Base-by-base conservation (phyloP, 2,797 vertebrate genomes). In the Gephyroberyx darwinii region DNA sequence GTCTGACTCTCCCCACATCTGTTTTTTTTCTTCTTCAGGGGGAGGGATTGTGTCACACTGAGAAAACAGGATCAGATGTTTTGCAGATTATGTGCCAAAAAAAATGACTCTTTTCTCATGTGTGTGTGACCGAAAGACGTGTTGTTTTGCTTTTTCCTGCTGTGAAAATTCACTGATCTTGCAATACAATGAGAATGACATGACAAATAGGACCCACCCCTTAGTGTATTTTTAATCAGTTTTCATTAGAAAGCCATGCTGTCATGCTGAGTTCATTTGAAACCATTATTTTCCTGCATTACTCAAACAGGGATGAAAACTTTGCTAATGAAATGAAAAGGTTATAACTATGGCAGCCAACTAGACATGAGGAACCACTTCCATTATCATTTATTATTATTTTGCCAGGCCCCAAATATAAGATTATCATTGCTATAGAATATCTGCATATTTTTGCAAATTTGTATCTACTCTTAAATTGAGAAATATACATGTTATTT, bases 1-100 rank as follows among this genome's bases (percentile, higher is more conserved):
- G 33, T 35, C 50, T 43, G 19, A 37, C 9, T 48, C 39, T 19
- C 17, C 9, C 30, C 45, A 39, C 45, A 12, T 8, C 22, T 13
- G 16, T 45, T 35, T 64, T 31, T 12, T 14, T 26, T 17, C 20
- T 26, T 51, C 55, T 52, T 19, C 33, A 26, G 19, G 17, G 37
- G 22, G 22, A 41, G 22, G 37, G 43, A 20, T 53, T 71, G 8
- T 39, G 59, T 45, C 47, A 59, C 8, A 48, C 37, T 69, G 20
- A 65, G 22, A 52, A 55, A 20, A 78, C 9, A 39, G 12, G 17
- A 17, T 37, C 26, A 47, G 51, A 31, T 60, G 48, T 43, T 35
- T 30, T 66, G 48, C 58, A 73, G 41, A 73, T 60, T 55, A 67
- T 30, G 88, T 91, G 90, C 86, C 87, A 90, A 89, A 90, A 75